Evolutionary conservation across 2,797 vertebrate species (phyloP), one percentile per base, ranked within the genome.

Genomic region (Sandelia bainsii): DNA sequence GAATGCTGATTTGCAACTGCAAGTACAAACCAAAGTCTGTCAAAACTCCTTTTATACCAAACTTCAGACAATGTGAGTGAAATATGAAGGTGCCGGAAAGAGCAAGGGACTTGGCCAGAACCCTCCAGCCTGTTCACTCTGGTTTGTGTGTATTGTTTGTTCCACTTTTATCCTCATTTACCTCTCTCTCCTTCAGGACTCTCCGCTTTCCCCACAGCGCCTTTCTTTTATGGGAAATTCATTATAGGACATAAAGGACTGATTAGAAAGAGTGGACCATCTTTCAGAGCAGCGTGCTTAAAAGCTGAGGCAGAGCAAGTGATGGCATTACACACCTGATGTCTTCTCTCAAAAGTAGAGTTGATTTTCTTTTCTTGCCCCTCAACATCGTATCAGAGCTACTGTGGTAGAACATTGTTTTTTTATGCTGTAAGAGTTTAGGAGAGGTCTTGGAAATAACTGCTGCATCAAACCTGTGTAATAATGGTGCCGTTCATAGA

Each of bases 141-240:
- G 1, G 7, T 45, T 73, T 60, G 27, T 69, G 65, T 67, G 81
- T 83, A 54, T 70, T 23, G 39, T 77, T 80, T 62, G 45, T 72
- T 75, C 29, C 62, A 69, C 69, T 62, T 78, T 75, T 70, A 65
- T 79, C 49, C 40, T 76, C 70, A 75, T 86, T 81, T 83, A 68
- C 63, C 54, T 68, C 71, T 52, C 69, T 59, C 11, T 50, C 50
- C 34, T 62, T 62, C 11, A n/a, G 40, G 39, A 67, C 61, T 68
- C 60, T 44, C 23, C 23, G 25, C 14, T 62, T 75, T 66, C 73
- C 60, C 74, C 74, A 58, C 40, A 56, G 68, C 39, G 20, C 50
- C 66, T 71, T 54, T 64, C 57, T 80, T 89, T 88, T 78, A 85
- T 84, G 73, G 78, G 69, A 86, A 82, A 84, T 86, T 87, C 83